Percentiles rank a stretch among this genome's conserved stretches.
phyloP scores from a whole-genome alignment of 2,797 vertebrate genomes.

The Paratrypauchen microcephalus region DNA sequence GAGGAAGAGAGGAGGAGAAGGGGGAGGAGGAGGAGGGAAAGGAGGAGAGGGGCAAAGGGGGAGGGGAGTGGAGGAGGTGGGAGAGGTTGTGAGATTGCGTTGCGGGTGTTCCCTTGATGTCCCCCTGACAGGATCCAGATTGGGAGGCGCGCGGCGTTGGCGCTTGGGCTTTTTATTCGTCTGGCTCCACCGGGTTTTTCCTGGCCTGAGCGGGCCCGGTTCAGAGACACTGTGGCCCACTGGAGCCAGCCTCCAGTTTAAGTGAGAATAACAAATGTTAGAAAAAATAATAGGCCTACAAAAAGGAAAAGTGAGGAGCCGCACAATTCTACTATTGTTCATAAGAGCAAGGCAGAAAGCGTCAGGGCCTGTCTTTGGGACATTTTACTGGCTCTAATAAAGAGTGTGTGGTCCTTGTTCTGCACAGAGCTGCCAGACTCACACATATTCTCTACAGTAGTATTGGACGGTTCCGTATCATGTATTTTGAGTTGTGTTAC shows the following conservation, averaged over 20 bases:
- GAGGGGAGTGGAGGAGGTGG: slow-evolving; percentile 49
- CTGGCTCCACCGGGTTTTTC: slow-evolving; percentile 82
- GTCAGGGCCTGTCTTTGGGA: slow-evolving; percentile 65
- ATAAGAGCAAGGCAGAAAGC: slow-evolving; percentile 65
- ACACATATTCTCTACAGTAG: slow-evolving; percentile 72
- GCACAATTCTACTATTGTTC: slow-evolving; percentile 79
- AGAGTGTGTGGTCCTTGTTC: slow-evolving; percentile 75
- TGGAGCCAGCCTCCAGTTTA: slow-evolving; percentile 77
- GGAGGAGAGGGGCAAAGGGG: not conserved
- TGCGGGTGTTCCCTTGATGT: slow-evolving; percentile 88
- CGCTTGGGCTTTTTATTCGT: slow-evolving; percentile 80
- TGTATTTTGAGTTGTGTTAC: slow-evolving; percentile 74
- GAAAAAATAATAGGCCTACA: slow-evolving; percentile 72
- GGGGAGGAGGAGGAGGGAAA: slow-evolving; percentile 53
- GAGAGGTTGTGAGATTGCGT: slow-evolving; percentile 80
- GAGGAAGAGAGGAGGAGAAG: no score
- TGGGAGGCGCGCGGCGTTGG: slow-evolving; percentile 76
- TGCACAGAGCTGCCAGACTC: slow-evolving; percentile 63
- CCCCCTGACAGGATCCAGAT: slow-evolving; percentile 85
- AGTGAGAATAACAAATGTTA: slow-evolving; percentile 82
- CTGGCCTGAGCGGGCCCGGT: slow-evolving; percentile 77
- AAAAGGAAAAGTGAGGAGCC: slow-evolving; percentile 66
- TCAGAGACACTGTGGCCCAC: slow-evolving; percentile 74
- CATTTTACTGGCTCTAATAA: slow-evolving; percentile 76
- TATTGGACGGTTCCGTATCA: slow-evolving; percentile 76